Evolutionary conservation across 2,888 invertebrate genomes (phyloP).

Genomic region (Xestia ashworthii): DNA sequence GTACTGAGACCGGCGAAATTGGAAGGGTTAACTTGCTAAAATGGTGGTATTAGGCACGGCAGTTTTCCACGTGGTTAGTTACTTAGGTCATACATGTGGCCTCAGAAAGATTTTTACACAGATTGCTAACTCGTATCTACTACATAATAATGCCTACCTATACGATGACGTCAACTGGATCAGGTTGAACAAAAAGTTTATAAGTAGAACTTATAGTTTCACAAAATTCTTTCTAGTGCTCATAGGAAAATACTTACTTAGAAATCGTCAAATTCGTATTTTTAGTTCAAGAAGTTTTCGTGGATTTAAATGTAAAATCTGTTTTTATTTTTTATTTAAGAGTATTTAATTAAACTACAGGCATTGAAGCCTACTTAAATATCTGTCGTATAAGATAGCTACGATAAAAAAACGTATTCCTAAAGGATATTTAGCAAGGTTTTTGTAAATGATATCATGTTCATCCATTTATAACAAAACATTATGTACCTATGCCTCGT

Average conservation of each 20-base stretch:
- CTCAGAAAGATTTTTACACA: neutral
- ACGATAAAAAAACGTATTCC: no score
- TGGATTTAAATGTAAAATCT: no score
- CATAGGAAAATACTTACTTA: neutral
- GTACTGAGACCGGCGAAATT: constrained; percentile 23
- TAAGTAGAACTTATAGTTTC: neutral
- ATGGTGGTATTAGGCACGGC: constrained; percentile 2
- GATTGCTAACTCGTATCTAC: neutral
- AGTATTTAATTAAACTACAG: neutral
- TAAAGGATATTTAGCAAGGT: neutral
- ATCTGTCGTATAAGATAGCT: neutral
- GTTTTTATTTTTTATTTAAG: no score
- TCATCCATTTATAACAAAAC: neutral
- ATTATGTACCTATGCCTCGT: neutral
- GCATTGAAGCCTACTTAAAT: neutral
- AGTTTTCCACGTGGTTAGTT: constrained; percentile 30
- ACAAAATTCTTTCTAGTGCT: neutral
- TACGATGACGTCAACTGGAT: constrained; percentile 1
- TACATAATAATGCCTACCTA: neutral
- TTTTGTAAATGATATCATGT: neutral
- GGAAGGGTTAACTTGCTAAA: constrained; percentile 32
- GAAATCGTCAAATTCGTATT: neutral
- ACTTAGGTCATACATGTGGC: constrained; percentile 11
- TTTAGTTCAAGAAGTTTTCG: neutral
- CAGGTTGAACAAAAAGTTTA: neutral